These are phyloP conservation scores for Drosophila buzzatii DNA, from an alignment of 2,888 invertebrate species.

Conservation along the genomic window DNA sequence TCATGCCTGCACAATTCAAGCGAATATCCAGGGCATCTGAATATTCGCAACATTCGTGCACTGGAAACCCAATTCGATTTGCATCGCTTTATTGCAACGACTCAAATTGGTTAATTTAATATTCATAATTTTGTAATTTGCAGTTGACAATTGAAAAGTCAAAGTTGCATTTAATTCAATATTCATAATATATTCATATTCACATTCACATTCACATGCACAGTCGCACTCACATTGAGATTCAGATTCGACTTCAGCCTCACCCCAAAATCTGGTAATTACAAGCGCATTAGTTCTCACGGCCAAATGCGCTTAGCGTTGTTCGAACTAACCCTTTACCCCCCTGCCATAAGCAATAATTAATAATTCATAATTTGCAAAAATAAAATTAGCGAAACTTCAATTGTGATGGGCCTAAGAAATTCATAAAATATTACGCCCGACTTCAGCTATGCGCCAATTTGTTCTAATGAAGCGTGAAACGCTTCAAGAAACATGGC, in stretches of 20 bases:
- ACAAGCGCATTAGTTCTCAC: conserved; percentile 77
- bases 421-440: conserved; percentile 61
- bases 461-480: conserved; percentile 74
- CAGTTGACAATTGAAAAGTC: conserved; percentile 52
- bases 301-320: conserved; percentile 68
- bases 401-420: conserved; percentile 37
- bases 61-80: conserved; percentile 31
- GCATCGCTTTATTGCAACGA: conserved; percentile 28
- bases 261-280: conserved; percentile 50
- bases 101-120: conserved; percentile 53
- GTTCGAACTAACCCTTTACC: conserved; percentile 43
- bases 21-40: background rate
- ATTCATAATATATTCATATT: conserved; percentile 27
- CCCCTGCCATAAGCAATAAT: conserved; percentile 46
- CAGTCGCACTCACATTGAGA: conserved; percentile 9
- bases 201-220: conserved; percentile 25
- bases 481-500: conserved; percentile 58
- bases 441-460: conserved; percentile 51
- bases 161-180: conserved; percentile 20
- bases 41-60: background rate
- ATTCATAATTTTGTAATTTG: conserved; percentile 74
- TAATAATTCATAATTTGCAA: conserved; percentile 77
- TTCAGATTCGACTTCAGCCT: conserved; percentile 29
- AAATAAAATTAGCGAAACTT: conserved; percentile 32
- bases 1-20: background rate